Evolutionary conservation across 2,888 invertebrate genomes (phyloP), one percentile per base, ranked within the genome.

Genomic region (Galerucella nymphaeae): DNA sequence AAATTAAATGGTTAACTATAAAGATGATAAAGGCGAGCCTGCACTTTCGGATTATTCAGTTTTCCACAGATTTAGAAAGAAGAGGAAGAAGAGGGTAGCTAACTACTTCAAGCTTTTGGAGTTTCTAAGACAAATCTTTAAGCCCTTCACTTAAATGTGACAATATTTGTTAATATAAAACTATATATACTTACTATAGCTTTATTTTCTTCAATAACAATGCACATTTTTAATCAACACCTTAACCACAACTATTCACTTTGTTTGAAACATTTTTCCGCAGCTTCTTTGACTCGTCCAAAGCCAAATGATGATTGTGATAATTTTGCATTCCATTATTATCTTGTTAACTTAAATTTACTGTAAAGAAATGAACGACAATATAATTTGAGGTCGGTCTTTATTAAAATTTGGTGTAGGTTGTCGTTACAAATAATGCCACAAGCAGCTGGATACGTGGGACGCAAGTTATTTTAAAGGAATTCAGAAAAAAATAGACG

Each of bases 241-340:
- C 9, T 38, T 41, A 16, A 38, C 8, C 18, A 61, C 38, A 6
- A 18, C 0, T 41, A 61, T 48, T 64, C 30, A 30, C n/a, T 10
- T 10, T 50, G 23, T 20, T 14, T 41, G 2, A 16, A 18, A 16
- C 64, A 59, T 67, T 72, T 72, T 71, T 63, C 50, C 62, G 50
- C 57, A 67, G 42, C 20, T 50, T 50, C n/a, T 42, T 62, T 42
- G 16, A 53, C 2, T 53, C 53, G 30, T 38, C 30, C 30, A 38
- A 53, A 10, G 53, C 16, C 53, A 53, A 53, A 53, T 53, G 53
- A 10, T 53, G 53, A 53, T 64, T 64, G 50, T 69, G 69, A 77
- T 65, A 75, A 72, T 75, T 77, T 77, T 75, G 77, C 74, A 73
- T 77, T 72, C 75, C 62, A 75, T 76, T 69, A 77, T 77, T 77